Conservation (phyloP, 2,888 invertebrate genomes). For the Cerceris ruficornis region DNA sequence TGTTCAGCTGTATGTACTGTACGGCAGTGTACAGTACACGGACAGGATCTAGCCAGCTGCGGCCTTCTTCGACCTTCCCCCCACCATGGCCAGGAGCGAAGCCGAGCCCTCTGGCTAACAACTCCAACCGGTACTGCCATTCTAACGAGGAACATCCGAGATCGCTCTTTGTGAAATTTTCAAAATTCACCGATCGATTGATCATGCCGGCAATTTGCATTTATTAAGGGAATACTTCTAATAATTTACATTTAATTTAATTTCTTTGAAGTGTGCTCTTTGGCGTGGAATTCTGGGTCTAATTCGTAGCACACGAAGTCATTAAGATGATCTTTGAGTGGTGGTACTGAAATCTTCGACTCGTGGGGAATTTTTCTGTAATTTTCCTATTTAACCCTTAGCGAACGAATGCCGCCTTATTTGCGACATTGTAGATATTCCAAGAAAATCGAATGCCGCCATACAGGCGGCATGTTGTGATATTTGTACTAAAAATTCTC, state of each 20-base stretch:
- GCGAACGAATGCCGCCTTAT: too few relatives aligned
- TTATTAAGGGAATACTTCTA: neutral
- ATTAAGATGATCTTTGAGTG: too few relatives aligned
- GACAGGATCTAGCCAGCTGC: conserved; percentile 75
- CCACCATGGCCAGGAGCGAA: conserved; percentile 55
- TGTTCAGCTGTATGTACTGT: conserved; percentile 59
- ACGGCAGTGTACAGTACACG: too few relatives aligned
- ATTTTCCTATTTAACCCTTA: too few relatives aligned
- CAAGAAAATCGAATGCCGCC: too few relatives aligned
- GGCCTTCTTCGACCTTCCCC: conserved; percentile 80
- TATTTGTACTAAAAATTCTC: too few relatives aligned
- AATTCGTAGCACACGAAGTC: too few relatives aligned
- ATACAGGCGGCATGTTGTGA: too few relatives aligned
- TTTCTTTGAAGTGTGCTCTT: neutral
- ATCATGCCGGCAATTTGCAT: neutral
- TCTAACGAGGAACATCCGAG: conserved; percentile 50
- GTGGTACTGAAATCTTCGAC: too few relatives aligned
- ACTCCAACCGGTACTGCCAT: conserved; percentile 57
- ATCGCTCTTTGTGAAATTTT: conserved; percentile 31
- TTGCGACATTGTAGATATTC: too few relatives aligned
- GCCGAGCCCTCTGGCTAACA: conserved; percentile 55
- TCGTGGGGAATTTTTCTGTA: too few relatives aligned
- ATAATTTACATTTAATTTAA: neutral
- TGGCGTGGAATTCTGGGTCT: neutral
- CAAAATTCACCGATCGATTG: neutral